Percentiles rank a stretch among this genome's conserved stretches.
These are phyloP conservation scores for Atopsyche davidsoni DNA, from an alignment of 1,140 invertebrate genomes.

Conservation along the genomic window DNA sequence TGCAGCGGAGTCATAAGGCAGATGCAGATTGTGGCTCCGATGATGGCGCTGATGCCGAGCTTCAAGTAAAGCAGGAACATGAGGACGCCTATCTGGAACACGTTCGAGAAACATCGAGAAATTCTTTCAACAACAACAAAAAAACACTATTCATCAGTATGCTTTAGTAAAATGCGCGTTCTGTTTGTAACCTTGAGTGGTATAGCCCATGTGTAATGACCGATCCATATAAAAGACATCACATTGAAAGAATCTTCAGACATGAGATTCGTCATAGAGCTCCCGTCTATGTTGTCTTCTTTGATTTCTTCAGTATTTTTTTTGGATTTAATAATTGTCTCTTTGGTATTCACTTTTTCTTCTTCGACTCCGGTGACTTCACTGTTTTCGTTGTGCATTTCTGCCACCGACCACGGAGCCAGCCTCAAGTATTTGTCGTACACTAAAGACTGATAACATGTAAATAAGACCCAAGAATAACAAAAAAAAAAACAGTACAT, in stretches of 20 bases:
- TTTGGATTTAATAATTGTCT: constrained; percentile 9
- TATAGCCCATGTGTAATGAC: constrained; percentile 81
- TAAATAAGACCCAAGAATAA: no score
- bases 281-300: constrained; percentile 45
- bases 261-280: constrained; percentile 73
- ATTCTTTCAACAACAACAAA: constrained; percentile 7
- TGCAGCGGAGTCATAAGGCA: constrained; percentile 65
- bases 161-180: no score
- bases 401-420: constrained; percentile 38
- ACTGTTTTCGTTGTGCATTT: constrained; percentile 30
- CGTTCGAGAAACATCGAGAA: no score
- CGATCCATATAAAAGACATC: constrained; percentile 78
- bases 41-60: constrained; percentile 70
- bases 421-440: constrained; percentile 51
- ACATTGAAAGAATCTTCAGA: constrained; percentile 76
- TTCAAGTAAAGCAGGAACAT: constrained; percentile 70
- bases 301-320: constrained; percentile 15
- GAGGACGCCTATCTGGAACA: constrained; percentile 63
- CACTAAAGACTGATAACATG: constrained; percentile 61
- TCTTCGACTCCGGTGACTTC: constrained; percentile 28
- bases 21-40: constrained; percentile 66
- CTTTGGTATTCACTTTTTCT: constrained; percentile 13
- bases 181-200: constrained; percentile 66
- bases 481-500: no score
- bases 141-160: not conserved